phyloP scores from a whole-genome alignment of 2,888 invertebrate genomes.

The Amphipoea lucens region DNA sequence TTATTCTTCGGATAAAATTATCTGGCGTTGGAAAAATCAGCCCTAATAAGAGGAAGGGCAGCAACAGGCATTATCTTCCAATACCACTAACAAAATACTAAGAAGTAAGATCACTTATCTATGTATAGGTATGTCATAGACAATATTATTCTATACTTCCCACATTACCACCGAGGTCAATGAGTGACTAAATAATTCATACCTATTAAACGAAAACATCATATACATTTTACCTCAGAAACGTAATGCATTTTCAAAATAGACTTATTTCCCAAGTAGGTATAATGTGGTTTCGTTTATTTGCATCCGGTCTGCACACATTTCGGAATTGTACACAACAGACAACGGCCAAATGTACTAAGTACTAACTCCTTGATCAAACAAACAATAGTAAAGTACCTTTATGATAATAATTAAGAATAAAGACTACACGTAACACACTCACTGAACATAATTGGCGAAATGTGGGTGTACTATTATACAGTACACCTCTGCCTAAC shows the following conservation, averaged over 20 bases:
- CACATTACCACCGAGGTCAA: not conserved
- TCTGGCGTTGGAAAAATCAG: too few species aligned
- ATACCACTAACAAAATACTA: not conserved
- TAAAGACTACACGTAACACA: not conserved
- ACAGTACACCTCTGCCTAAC: not conserved
- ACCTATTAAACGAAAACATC: not conserved
- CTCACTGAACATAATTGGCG: not conserved
- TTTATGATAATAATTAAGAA: not conserved
- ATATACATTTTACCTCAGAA: not conserved
- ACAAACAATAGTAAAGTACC: conserved; percentile 9
- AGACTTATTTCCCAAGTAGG: not conserved
- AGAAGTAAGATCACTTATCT: not conserved
- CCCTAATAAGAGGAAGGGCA: not conserved
- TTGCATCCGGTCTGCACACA: conserved; percentile 13
- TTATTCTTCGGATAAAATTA: too few species aligned
- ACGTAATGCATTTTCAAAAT: conserved; percentile 16
- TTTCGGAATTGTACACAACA: conserved; percentile 15
- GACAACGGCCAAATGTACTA: not conserved
- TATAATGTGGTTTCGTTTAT: conserved; percentile 22
- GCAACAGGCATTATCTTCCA: not conserved
- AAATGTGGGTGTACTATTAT: not conserved
- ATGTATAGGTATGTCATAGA: not conserved
- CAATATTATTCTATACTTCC: not conserved
- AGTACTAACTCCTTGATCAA: conserved; percentile 10
- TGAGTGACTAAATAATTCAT: not conserved